A percentile compares a stretch with the other conserved stretches of the same genome.
Conservation (phyloP, 1,140 invertebrate species). For the Magallana gigas region DNA sequence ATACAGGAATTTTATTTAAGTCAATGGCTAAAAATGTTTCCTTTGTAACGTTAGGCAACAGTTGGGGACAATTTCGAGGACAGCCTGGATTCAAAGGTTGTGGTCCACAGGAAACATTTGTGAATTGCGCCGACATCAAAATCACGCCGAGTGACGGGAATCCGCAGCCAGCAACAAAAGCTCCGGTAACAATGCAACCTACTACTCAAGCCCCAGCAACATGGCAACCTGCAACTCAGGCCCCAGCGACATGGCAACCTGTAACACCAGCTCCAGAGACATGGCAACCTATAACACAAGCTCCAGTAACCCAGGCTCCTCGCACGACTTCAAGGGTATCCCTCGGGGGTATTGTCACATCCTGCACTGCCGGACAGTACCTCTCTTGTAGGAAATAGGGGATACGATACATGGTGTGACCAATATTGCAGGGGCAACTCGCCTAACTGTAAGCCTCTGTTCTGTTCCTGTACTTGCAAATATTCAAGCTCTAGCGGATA, state of each 20-base stretch:
- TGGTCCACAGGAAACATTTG: slow-evolving; percentile 63
- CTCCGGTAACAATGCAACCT: too few relatives aligned
- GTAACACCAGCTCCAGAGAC: too few relatives aligned
- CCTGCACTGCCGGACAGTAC: background rate
- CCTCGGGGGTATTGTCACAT: background rate
- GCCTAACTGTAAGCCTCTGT: background rate
- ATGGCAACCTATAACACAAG: too few relatives aligned
- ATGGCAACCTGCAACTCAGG: too few relatives aligned
- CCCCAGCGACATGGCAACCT: too few relatives aligned
- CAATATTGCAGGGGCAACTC: background rate
- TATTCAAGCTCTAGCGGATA: too few relatives aligned
- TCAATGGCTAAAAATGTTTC: too few relatives aligned
- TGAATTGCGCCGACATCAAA: slow-evolving; percentile 62
- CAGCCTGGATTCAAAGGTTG: slow-evolving; percentile 57
- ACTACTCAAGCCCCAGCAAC: too few relatives aligned
- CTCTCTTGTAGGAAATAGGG: background rate
- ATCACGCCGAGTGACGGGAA: background rate
- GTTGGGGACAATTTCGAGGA: slow-evolving; percentile 60
- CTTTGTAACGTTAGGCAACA: slow-evolving; percentile 60
- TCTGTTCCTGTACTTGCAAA: background rate
- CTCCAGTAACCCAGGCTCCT: too few relatives aligned
- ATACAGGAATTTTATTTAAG: too few relatives aligned
- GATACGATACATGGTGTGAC: background rate
- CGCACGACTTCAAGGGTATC: too few relatives aligned
- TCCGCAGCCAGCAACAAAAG: too few relatives aligned